These are phyloP conservation scores for Theonella swinhoei DNA, from an alignment of 37 sponge, comb jelly and placozoan species.

Conservation along the genomic window DNA sequence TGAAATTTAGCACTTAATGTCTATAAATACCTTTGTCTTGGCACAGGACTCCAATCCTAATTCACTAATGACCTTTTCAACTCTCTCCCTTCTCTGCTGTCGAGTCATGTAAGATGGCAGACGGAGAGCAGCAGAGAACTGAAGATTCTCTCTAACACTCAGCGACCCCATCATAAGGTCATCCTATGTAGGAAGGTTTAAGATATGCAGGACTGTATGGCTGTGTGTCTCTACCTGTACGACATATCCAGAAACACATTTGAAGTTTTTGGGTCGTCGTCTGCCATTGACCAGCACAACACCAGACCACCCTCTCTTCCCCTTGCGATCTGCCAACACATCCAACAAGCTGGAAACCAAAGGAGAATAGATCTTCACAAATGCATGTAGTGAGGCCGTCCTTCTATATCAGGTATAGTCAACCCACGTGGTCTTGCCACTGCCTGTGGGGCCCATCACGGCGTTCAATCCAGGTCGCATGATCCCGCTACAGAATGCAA, in stretches of 20 bases:
- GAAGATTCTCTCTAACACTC: constrained; percentile 81
- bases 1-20: neutral
- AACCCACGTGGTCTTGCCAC: constrained; percentile 64
- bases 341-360: constrained; percentile 50
- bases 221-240: too few species aligned
- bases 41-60: constrained; percentile 59
- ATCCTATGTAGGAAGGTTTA: constrained; percentile 76
- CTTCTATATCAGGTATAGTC: neutral
- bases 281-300: constrained; percentile 60
- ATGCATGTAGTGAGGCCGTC: neutral
- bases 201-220: neutral
- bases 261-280: constrained; percentile 58
- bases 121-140: constrained; percentile 83
- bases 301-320: constrained; percentile 18
- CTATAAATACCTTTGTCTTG: constrained; percentile 45
- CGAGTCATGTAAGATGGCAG: constrained; percentile 45
- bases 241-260: constrained; percentile 69
- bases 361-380: neutral
- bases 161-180: constrained; percentile 86
- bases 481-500: constrained; percentile 34
- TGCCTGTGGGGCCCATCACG: constrained; percentile 64
- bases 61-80: constrained; percentile 73
- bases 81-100: constrained; percentile 59
- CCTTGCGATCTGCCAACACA: constrained; percentile 67
- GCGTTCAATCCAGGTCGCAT: constrained; percentile 54